Base-by-base conservation (phyloP, 2,797 vertebrate species). In the Crocidura indochinensis region DNA sequence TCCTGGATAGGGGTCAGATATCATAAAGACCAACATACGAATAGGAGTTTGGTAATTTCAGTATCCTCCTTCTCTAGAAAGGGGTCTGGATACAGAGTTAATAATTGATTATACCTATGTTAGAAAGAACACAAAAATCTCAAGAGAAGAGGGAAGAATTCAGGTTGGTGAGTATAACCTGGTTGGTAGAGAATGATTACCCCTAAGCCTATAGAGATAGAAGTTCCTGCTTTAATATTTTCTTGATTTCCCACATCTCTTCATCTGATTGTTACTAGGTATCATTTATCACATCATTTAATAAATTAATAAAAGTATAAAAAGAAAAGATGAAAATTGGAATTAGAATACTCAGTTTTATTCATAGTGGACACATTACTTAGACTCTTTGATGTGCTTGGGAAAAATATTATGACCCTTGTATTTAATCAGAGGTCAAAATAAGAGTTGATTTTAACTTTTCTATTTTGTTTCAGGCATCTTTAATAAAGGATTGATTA, bases 381-480 rank as follows among this genome's bases (percentile, higher is more conserved):
- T 24, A 46, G 27, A 78, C 8, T 29, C 64, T 74, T 49, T 8
- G n/a, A 86, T 69, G 69, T 65, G 27, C 47, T 26, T 72, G 67
- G 8, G 26, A 80, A 47, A 92, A 74, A 69, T 67, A 89, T 1
- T 62, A 6, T 51, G 76, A 82, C 3, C 10, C 38, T 8, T 76
- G 62, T 6, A 17, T 10, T 44, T 60, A 38, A 8, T 47, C 68
- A 64, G 6, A 29, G 26, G 10, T 60, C 44, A 79, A 83, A 94
- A 77, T n/a, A 47, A 78, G 20, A 89, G 26, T 51, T 47, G 5
- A 77, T 5, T 5, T 38, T 79, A 75, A 95, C 79, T 44, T 60
- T 4, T n/a, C 74, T 2, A 44, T 78, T 22, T 15, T 53, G 44
- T 14, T 15, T 5, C 49, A 69, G 51, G 10, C 14, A 31, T 11